A percentile compares a stretch with the other conserved stretches of the same genome.
Evolutionary conservation across 2,797 vertebrate species (phyloP).

Genomic region (Coreius guichenoti): DNA sequence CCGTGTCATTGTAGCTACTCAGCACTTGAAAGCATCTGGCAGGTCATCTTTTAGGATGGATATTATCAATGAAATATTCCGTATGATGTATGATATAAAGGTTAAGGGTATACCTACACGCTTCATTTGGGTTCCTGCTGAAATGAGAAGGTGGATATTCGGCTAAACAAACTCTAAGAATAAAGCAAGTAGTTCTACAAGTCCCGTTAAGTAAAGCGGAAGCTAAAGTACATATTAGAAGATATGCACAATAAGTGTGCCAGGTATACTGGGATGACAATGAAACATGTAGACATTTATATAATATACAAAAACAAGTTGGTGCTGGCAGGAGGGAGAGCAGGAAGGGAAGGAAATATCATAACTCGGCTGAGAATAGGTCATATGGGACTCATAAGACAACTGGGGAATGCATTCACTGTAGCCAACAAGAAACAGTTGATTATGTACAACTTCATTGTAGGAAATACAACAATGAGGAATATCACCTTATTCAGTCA

Average conservation of each 20-base stretch:
- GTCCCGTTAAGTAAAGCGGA: too few relatives aligned
- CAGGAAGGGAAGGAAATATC: background rate
- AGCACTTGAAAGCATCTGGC: too few relatives aligned
- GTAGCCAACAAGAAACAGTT: background rate
- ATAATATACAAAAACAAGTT: background rate
- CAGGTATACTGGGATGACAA: background rate
- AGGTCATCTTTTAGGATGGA: too few relatives aligned
- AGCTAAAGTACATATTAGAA: too few relatives aligned
- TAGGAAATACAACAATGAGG: background rate
- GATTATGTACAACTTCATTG: background rate
- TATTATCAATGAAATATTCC: too few relatives aligned
- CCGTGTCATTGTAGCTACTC: too few relatives aligned
- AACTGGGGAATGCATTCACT: background rate
- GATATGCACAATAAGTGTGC: background rate
- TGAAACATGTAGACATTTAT: background rate
- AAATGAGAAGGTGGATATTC: too few relatives aligned
- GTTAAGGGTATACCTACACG: too few relatives aligned
- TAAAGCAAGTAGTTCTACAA: too few relatives aligned
- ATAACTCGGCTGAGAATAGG: background rate
- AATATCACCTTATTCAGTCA: background rate
- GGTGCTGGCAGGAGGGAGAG: background rate
- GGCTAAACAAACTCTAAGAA: too few relatives aligned
- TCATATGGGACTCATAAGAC: background rate
- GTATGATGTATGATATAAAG: too few relatives aligned
- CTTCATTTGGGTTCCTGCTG: too few relatives aligned